Conservation (phyloP, 2,113 vertebrate species). For the Phyllopteryx taeniolatus region DNA sequence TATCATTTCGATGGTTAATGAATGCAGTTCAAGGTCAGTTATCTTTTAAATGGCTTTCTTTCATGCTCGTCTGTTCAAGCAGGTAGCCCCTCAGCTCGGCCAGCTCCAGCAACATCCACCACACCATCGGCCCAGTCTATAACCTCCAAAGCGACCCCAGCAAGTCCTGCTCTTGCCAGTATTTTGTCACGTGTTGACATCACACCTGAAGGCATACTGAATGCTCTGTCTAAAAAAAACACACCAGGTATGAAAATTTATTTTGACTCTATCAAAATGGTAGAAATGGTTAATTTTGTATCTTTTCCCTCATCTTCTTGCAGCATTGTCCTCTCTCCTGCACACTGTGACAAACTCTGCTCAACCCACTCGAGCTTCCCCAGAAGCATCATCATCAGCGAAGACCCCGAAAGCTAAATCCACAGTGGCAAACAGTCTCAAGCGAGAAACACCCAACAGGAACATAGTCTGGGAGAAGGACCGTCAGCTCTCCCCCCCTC, state of each 20-base stretch:
- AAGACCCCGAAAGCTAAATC: conserved; percentile 78
- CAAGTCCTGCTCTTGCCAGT: conserved; percentile 82
- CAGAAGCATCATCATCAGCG: conserved; percentile 53
- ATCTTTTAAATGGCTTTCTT: not conserved
- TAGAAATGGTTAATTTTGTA: not conserved
- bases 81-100: conserved; percentile 85
- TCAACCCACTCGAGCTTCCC: conserved; percentile 70
- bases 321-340: conserved; percentile 91
- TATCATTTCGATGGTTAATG: not conserved
- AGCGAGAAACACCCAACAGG: conserved; percentile 54
- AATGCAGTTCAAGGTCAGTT: not conserved
- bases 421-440: conserved; percentile 56
- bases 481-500: conserved; percentile 55
- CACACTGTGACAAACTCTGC: conserved; percentile 80
- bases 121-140: conserved; percentile 78
- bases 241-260: conserved; percentile 77
- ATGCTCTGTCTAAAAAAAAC: conserved; percentile 91
- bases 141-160: conserved; percentile 75
- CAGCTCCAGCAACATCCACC: conserved; percentile 83
- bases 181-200: conserved; percentile 96
- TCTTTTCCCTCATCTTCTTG: conserved; percentile 37
- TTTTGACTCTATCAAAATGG: not conserved
- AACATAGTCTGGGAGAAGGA: conserved; percentile 60
- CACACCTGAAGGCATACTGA: conserved; percentile 90
- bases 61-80: conserved; percentile 54